Evolutionary conservation across 2,888 invertebrate genomes (phyloP).

Genomic region (Caenorhabditis sp.): DNA sequence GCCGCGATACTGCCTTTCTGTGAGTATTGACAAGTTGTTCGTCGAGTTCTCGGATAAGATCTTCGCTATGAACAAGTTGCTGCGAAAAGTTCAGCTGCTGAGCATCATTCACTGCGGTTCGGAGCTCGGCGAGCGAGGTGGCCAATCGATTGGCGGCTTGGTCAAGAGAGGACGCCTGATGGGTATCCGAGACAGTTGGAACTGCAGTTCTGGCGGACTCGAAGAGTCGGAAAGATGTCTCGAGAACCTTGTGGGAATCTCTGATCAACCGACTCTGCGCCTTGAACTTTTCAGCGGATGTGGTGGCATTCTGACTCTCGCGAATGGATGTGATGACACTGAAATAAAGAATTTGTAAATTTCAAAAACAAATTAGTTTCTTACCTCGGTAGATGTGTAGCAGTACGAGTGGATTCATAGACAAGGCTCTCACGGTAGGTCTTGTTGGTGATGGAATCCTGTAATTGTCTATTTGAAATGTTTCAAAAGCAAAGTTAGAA

Average conservation of each 20-base stretch:
- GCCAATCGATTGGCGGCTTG: slow-evolving; percentile 86
- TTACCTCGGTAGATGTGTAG: slow-evolving; percentile 83
- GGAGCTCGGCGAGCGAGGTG: slow-evolving; percentile 87
- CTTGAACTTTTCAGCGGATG: slow-evolving; percentile 76
- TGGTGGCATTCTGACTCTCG: slow-evolving; percentile 72
- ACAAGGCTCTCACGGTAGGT: slow-evolving; percentile 73
- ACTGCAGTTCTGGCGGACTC: slow-evolving; percentile 90
- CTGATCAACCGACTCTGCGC: slow-evolving; percentile 80
- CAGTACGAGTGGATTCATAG: slow-evolving; percentile 84
- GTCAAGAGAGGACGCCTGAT: slow-evolving; percentile 76
- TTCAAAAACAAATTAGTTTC: neutral
- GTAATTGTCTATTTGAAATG: slow-evolving; percentile 37
- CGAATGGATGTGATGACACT: slow-evolving; percentile 73
- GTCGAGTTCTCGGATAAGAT: slow-evolving; percentile 86
- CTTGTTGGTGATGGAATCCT: slow-evolving; percentile 70
- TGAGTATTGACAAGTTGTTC: slow-evolving; percentile 91
- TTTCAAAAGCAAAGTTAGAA: neutral
- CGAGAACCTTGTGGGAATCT: slow-evolving; percentile 76
- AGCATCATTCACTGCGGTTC: slow-evolving; percentile 86
- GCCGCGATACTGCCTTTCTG: slow-evolving; percentile 87
- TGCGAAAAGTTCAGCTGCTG: slow-evolving; percentile 86
- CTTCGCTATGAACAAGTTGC: slow-evolving; percentile 78
- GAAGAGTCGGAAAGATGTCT: slow-evolving; percentile 87
- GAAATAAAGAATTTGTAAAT: slow-evolving; percentile 17
- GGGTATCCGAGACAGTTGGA: slow-evolving; percentile 89